These are phyloP conservation scores for Erpetoichthys calabaricus DNA, from an alignment of 2,797 vertebrate species.

Conservation along the genomic window DNA sequence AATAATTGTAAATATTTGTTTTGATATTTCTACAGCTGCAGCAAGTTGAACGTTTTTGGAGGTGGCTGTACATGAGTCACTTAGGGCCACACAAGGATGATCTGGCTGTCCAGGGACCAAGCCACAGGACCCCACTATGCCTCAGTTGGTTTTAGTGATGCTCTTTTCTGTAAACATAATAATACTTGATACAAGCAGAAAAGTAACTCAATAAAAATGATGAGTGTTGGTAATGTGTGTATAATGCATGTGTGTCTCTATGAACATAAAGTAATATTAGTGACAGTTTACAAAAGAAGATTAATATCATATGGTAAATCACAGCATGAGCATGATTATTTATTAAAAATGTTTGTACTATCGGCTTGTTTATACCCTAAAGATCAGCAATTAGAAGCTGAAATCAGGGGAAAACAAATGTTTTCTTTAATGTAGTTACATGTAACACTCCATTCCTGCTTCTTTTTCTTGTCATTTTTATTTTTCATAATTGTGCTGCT, in stretches of 20 bases:
- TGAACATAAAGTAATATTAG: no score
- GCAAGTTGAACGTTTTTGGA: no score
- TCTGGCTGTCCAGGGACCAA: no score
- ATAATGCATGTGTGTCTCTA: background rate
- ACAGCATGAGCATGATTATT: slow-evolving; percentile 19
- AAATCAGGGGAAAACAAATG: slow-evolving; percentile 30
- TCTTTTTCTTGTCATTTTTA: slow-evolving; percentile 20
- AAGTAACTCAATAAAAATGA: no score
- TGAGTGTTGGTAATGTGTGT: background rate
- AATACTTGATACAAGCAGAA: no score
- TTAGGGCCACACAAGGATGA: no score
- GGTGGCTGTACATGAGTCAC: no score
- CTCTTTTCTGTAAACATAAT: no score
- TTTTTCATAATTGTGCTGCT: slow-evolving; percentile 12
- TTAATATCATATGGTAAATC: slow-evolving; percentile 10
- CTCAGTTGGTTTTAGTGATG: no score
- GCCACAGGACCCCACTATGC: no score
- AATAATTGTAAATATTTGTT: no score
- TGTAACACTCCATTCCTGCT: slow-evolving; percentile 28
- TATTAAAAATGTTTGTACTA: slow-evolving; percentile 23
- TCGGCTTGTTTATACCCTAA: slow-evolving; percentile 23
- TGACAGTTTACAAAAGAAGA: slow-evolving; percentile 14
- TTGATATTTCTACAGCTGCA: no score
- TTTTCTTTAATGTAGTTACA: slow-evolving; percentile 22
- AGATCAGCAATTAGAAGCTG: slow-evolving; percentile 26